A percentile compares a stretch with the other conserved stretches of the same genome.
Conservation (phyloP, 2,888 invertebrate genomes). For the Ornithoptera priamus region DNA sequence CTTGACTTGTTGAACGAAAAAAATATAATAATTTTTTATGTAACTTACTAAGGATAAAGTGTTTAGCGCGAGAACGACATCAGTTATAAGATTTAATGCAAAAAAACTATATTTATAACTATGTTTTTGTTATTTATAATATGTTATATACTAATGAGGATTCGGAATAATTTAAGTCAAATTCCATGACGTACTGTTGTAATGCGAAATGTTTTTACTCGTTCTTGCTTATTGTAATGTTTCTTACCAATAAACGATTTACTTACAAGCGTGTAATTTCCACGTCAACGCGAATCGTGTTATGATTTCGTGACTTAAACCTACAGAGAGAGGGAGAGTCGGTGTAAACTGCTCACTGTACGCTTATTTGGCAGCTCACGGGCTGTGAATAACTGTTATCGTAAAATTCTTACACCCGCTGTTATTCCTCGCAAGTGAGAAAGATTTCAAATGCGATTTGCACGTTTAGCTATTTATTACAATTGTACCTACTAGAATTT, state of each 20-base stretch:
- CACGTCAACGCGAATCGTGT: conserved; percentile 3
- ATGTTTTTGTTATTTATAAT: too few species aligned
- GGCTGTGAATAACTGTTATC: conserved; percentile 64
- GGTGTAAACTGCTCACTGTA: conserved; percentile 44
- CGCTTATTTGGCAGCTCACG: conserved; percentile 69
- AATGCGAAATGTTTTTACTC: neutral
- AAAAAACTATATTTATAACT: too few species aligned
- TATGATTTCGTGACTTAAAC: conserved; percentile 51
- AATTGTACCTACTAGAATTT: neutral
- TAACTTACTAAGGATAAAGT: too few species aligned
- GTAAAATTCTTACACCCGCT: conserved; percentile 52
- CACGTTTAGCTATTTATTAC: neutral
- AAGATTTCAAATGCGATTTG: conserved; percentile 39
- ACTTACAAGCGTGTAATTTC: neutral
- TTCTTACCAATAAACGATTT: neutral
- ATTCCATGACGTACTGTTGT: neutral
- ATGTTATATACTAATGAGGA: too few species aligned
- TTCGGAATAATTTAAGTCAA: neutral
- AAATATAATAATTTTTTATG: too few species aligned
- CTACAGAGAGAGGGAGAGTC: conserved; percentile 57
- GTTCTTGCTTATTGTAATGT: neutral
- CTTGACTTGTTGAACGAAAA: too few species aligned
- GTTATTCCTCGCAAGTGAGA: conserved; percentile 46
- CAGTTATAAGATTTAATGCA: too few species aligned
- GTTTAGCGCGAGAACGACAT: too few species aligned